phyloP scores from a whole-genome alignment of 2,888 invertebrate genomes.

The Trimorus sp. region DNA sequence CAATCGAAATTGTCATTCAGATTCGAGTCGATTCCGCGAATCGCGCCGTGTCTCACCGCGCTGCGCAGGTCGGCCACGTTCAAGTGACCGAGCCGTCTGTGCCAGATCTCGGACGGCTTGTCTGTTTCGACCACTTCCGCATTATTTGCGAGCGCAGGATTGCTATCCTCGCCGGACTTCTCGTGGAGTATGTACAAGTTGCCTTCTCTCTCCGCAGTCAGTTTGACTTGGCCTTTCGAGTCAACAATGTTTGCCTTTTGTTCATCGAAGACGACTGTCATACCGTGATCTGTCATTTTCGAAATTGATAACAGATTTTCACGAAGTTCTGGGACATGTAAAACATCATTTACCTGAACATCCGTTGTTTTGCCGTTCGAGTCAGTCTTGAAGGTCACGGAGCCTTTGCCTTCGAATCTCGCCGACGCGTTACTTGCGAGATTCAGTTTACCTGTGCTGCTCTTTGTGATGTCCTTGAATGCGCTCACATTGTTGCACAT shows the following conservation, averaged over 20 bases:
- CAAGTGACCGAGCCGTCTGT: neutral
- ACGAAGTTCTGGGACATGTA: neutral
- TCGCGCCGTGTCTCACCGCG: neutral
- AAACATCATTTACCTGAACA: neutral
- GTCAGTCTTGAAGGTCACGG: neutral
- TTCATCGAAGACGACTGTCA: constrained; percentile 7
- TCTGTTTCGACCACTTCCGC: neutral
- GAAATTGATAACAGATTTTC: constrained; percentile 5
- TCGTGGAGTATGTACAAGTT: constrained; percentile 6
- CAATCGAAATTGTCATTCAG: constrained; percentile 1
- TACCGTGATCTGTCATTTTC: constrained; percentile 19
- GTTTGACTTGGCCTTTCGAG: neutral
- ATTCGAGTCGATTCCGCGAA: constrained; percentile 2
- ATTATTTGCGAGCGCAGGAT: too few relatives aligned
- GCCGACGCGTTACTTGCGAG: neutral
- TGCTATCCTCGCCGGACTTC: too few relatives aligned
- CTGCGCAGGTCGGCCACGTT: neutral
- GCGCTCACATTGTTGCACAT: too few relatives aligned
- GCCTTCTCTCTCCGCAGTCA: neutral
- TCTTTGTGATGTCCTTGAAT: neutral
- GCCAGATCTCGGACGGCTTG: neutral
- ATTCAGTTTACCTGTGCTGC: neutral
- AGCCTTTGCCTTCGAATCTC: constrained; percentile 4
- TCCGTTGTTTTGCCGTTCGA: neutral
- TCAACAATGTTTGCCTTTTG: constrained; percentile 1